A percentile compares a stretch with the other conserved stretches of the same genome.
Conservation (phyloP, 2,888 invertebrate species). For the Tyria jacobaeae region DNA sequence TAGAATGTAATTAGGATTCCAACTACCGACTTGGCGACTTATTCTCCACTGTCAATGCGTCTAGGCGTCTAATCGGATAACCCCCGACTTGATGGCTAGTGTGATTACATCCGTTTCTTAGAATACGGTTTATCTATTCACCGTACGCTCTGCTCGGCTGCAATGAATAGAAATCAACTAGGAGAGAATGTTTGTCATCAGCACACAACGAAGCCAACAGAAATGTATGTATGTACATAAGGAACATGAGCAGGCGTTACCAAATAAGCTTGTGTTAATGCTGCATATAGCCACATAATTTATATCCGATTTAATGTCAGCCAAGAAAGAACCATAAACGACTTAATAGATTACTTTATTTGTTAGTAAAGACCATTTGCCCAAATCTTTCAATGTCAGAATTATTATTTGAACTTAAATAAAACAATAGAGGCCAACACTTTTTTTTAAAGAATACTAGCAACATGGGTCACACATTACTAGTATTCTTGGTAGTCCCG, state of each 20-base stretch:
- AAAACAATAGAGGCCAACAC: too few relatives aligned
- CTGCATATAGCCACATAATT: background rate
- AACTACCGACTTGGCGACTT: background rate
- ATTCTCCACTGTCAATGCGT: background rate
- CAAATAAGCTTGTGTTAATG: background rate
- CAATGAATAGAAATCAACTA: background rate
- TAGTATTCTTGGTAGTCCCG: too few relatives aligned
- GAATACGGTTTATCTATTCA: too few relatives aligned
- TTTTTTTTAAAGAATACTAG: too few relatives aligned
- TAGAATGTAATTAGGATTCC: background rate
- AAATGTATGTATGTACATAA: background rate
- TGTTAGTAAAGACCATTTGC: too few relatives aligned
- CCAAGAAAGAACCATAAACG: too few relatives aligned
- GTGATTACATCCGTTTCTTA: too few relatives aligned
- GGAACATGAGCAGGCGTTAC: background rate
- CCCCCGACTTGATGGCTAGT: background rate
- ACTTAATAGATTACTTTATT: too few relatives aligned
- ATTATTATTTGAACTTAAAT: too few relatives aligned
- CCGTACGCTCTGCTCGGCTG: background rate
- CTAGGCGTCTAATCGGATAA: background rate
- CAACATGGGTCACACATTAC: too few relatives aligned
- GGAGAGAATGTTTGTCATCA: background rate
- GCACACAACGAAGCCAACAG: background rate
- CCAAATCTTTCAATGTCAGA: too few relatives aligned
- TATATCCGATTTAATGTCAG: too few relatives aligned